phyloP scores from a whole-genome alignment of 2,797 vertebrate genomes.

The Etheostoma nigrum region DNA sequence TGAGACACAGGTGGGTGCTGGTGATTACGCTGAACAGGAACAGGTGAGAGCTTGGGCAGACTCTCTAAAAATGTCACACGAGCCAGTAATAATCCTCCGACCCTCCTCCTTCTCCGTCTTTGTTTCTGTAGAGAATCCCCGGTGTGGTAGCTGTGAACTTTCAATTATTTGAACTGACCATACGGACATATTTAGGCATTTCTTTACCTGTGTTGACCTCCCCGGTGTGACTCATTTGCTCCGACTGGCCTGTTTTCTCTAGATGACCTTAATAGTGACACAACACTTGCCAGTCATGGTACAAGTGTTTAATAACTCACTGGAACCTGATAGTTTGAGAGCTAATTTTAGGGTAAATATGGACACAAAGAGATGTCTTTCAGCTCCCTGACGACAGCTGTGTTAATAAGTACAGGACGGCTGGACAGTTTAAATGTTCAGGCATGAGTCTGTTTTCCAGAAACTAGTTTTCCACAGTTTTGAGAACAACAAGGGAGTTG shows the following conservation, averaged over 20 bases:
- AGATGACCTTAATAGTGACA: constrained; percentile 56
- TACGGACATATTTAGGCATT: not conserved
- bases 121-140: no score
- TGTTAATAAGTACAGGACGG: constrained; percentile 39
- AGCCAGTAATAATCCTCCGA: constrained; percentile 39
- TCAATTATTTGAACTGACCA: no score
- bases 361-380: constrained; percentile 73
- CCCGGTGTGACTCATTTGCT: constrained; percentile 51
- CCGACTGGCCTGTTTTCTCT: not conserved
- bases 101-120: not conserved
- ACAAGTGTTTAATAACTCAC: constrained; percentile 66
- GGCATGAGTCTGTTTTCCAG: not conserved
- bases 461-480: constrained; percentile 3
- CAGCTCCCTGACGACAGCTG: constrained; percentile 31
- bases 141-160: no score
- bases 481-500: not conserved
- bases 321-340: constrained; percentile 69
- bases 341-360: constrained; percentile 55
- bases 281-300: constrained; percentile 24
- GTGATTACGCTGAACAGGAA: no score
- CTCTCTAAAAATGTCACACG: constrained; percentile 27
- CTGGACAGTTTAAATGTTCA: constrained; percentile 9
- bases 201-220: constrained; percentile 9
- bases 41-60: no score
- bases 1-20: no score